Base-by-base conservation (phyloP, 2,113 vertebrate genomes). In the Scolopax mira region DNA sequence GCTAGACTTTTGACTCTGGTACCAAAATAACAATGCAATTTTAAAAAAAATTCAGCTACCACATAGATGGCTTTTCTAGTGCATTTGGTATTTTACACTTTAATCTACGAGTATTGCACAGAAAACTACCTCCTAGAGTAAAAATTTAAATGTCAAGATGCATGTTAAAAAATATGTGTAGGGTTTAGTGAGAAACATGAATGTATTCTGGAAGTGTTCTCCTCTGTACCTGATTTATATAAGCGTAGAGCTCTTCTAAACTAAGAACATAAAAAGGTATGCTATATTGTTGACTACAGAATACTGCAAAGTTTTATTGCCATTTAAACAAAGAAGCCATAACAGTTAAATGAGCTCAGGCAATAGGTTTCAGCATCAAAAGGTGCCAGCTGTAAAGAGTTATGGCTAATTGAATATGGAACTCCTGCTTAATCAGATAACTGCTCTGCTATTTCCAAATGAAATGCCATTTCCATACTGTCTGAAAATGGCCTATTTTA, bases 381-480 rank as follows among this genome's bases (percentile, higher is more conserved):
- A 98, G 97, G 97, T 98, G 98, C 97, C 98, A 98, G 98, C 97
- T 98, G 98, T 98, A 98, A 98, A 98, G 98, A 98, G 98, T 98
- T 98, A 98, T 98, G 93, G 98, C 98, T 98, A 98, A 98, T 98
- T 98, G 98, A 98, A 98, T 98, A 98, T 98, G 98, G 98, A 98
- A 98, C 98, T 98, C 97, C 97, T 96, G 97, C 97, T 98, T 98
- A 98, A 98, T 98, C 98, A 98, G 98, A 98, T 98, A 98, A 98
- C 98, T 97, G 98, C 96, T 97, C 97, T 97, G 97, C 98, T 98
- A 98, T 97, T 98, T 98, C 96, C 98, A 98, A 98, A 98, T 97
- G 97, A 98, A 98, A 98, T 98, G 98, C 95, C 96, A 98, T 98
- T 98, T 98, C 98, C 98, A 98, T 97, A 98, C 97, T 92, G 93